phyloP scores from a whole-genome alignment of 2,113 vertebrate species.

The Elanus axillaris region DNA sequence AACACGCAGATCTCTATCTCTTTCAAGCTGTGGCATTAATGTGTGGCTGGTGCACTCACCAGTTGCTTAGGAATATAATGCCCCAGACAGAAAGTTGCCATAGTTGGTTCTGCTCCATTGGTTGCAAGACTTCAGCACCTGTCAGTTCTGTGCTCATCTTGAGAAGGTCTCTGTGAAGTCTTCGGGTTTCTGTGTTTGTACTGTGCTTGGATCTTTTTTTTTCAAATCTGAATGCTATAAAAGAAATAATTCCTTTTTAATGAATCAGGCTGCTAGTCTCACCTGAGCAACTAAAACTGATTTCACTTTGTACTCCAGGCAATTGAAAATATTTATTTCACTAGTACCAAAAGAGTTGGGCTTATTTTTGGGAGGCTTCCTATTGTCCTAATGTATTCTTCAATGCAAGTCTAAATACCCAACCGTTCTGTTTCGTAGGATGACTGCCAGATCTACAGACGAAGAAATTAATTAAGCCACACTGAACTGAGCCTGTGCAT shows the following conservation, averaged over 20 bases:
- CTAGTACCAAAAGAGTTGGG: fast-evolving
- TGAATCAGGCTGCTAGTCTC: neutral
- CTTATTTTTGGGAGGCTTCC: neutral
- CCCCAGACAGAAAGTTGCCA: neutral
- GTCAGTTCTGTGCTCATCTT: neutral
- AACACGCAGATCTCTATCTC: neutral
- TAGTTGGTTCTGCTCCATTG: neutral
- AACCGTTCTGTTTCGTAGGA: conserved; percentile 18
- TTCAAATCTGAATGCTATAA: neutral
- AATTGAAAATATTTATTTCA: neutral
- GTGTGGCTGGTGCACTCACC: neutral
- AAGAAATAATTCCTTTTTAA: neutral
- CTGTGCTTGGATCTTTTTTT: neutral
- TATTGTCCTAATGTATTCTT: neutral
- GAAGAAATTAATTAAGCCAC: conserved; percentile 53
- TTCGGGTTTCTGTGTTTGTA: neutral
- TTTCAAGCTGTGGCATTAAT: neutral
- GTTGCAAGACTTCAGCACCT: neutral
- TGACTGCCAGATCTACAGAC: conserved; percentile 29
- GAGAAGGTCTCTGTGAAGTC: neutral
- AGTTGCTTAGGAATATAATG: neutral
- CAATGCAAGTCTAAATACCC: conserved; percentile 12
- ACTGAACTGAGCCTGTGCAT: conserved; percentile 26
- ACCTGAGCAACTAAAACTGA: neutral
- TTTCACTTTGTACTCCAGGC: neutral